A percentile compares a stretch with the other conserved stretches of the same genome.
phyloP scores from a whole-genome alignment of 37 sponge, comb jelly and placozoan genomes.

The Haliclona indistincta region DNA sequence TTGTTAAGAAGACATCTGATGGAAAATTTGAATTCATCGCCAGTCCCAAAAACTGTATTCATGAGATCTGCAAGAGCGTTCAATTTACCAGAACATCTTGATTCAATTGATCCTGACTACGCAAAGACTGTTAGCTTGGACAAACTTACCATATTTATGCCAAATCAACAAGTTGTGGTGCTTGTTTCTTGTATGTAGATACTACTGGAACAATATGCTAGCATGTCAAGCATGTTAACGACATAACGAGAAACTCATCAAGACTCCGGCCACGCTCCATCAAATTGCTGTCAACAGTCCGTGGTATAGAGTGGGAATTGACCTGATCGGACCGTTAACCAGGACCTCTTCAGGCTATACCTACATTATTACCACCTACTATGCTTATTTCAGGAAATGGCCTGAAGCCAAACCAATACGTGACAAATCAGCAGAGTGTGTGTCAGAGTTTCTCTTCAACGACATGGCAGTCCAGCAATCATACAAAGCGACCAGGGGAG shows the following conservation, averaged over 20 bases:
- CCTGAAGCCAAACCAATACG: slow-evolving; percentile 33
- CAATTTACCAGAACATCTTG: no score
- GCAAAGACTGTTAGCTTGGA: no score
- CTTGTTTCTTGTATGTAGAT: no score
- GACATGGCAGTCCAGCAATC: slow-evolving; percentile 22
- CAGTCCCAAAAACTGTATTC: no score
- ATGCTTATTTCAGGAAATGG: slow-evolving; percentile 51
- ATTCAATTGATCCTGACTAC: no score
- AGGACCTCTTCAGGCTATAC: slow-evolving; percentile 24
- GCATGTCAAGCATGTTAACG: slow-evolving; percentile 35
- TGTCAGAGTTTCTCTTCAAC: slow-evolving; percentile 18
- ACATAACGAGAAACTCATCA: slow-evolving; percentile 9
- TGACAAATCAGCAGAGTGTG: slow-evolving; percentile 21
- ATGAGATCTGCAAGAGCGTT: no score
- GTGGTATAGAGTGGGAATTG: no score
- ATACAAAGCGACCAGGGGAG: slow-evolving; percentile 33
- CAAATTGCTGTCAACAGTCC: slow-evolving; percentile 17
- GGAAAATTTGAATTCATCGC: no score
- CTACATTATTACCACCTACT: slow-evolving; percentile 37
- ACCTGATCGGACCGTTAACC: slow-evolving; percentile 18
- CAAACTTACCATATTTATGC: no score
- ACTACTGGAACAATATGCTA: no score
- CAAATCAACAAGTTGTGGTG: no score
- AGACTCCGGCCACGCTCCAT: slow-evolving; percentile 14
- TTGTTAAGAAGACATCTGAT: no score